Evolutionary conservation across 2,113 vertebrate genomes (phyloP).

Genomic region (Engystomops pustulosus): DNA sequence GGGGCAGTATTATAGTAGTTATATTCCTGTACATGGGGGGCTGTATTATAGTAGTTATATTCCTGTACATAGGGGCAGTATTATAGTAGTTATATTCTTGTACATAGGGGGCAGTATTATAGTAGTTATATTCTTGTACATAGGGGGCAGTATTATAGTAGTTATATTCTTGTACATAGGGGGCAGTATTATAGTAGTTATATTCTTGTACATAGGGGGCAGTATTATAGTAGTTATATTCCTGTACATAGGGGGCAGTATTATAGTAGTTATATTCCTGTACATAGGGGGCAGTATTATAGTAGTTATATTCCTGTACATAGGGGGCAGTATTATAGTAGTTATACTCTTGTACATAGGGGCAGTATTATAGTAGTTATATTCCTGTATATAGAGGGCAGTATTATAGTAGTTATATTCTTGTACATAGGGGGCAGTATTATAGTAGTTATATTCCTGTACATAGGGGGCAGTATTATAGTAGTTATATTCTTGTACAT

Average conservation of each 20-base stretch:
- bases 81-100: too few species aligned
- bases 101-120: too few species aligned
- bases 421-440: conserved; percentile 8
- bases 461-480: conserved; percentile 1
- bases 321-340: neutral
- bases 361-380: neutral
- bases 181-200: too few species aligned
- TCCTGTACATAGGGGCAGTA: too few species aligned
- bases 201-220: neutral
- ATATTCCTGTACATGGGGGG: too few species aligned
- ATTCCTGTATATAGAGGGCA: neutral
- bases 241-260: too few species aligned
- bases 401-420: conserved; percentile 1
- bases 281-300: neutral
- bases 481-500: neutral
- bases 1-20: too few species aligned
- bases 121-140: too few species aligned
- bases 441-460: conserved; percentile 23
- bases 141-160: too few species aligned
- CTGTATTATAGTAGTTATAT: too few species aligned
- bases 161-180: too few species aligned
- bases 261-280: conserved; percentile 13
- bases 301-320: conserved; percentile 8
- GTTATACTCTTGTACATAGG: too few species aligned
- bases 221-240: neutral